A percentile compares a stretch with the other conserved stretches of the same genome.
Evolutionary conservation across 2,797 vertebrate species (phyloP).

Genomic region (Haliaeetus vocifer): DNA sequence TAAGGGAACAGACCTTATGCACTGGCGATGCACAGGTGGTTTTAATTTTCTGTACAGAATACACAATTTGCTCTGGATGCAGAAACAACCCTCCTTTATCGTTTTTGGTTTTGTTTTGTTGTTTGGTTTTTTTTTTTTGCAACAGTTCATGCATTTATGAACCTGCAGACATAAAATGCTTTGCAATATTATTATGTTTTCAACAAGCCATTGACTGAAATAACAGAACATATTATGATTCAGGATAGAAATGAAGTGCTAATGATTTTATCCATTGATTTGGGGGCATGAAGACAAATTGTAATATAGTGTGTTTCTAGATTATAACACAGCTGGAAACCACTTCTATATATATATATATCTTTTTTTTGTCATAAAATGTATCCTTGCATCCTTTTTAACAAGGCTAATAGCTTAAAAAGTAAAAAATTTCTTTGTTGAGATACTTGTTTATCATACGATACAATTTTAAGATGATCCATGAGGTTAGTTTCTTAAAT

Average conservation of each 20-base stretch:
- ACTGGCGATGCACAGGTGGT: not conserved
- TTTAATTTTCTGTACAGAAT: constrained; percentile 27
- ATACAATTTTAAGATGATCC: not conserved
- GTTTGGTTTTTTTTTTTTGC: not conserved
- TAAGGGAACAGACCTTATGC: constrained; percentile 42
- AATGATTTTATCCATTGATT: not conserved
- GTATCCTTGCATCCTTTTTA: not conserved
- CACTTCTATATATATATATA: not conserved
- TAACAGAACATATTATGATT: constrained; percentile 44
- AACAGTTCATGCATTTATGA: constrained; percentile 30
- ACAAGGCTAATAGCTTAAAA: not conserved
- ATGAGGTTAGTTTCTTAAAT: not conserved
- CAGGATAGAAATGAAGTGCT: not conserved
- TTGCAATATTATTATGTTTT: not conserved
- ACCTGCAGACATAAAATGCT: not conserved
- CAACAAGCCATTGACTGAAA: not conserved
- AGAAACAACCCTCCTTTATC: not conserved
- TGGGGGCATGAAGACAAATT: not conserved
- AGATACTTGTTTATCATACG: not conserved
- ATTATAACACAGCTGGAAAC: not conserved
- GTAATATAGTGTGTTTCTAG: not conserved
- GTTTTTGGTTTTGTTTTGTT: not conserved
- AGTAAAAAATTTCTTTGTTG: not conserved
- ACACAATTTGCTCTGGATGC: not conserved
- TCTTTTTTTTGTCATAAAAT: not conserved